These are phyloP conservation scores for Allolobophora icterica DNA, from an alignment of 2,888 invertebrate genomes.

Conservation along the genomic window DNA sequence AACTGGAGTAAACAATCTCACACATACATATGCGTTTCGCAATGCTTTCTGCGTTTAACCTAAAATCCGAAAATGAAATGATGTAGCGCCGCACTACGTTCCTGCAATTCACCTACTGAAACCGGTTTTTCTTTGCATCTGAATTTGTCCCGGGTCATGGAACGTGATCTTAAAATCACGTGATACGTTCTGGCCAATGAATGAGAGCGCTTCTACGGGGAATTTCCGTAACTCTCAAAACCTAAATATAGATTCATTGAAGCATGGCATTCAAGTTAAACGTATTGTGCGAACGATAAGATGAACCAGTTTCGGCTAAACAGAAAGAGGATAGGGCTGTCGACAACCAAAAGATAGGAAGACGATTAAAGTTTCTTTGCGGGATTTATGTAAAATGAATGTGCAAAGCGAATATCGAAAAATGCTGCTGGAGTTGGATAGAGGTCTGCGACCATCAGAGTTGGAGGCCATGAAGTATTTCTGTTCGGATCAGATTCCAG, in stretches of 20 bases:
- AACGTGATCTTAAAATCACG: neutral
- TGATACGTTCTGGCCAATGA: neutral
- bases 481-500: neutral
- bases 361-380: neutral
- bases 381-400: neutral
- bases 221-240: neutral
- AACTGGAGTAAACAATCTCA: neutral
- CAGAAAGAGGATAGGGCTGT: too few relatives aligned
- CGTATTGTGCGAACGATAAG: too few relatives aligned
- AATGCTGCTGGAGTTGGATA: neutral
- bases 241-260: slow-evolving; percentile 3
- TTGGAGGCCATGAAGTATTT: neutral
- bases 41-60: neutral
- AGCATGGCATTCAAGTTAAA: too few relatives aligned
- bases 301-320: neutral
- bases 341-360: neutral
- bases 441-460: neutral
- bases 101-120: neutral
- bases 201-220: neutral
- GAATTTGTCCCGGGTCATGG: too few relatives aligned
- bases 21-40: neutral
- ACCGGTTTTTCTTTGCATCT: neutral
- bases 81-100: neutral
- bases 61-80: neutral
- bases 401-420: neutral